Evolutionary conservation across 2,888 invertebrate genomes (phyloP), one percentile per base, ranked within the genome.

Genomic region (Creontiades dilutus): DNA sequence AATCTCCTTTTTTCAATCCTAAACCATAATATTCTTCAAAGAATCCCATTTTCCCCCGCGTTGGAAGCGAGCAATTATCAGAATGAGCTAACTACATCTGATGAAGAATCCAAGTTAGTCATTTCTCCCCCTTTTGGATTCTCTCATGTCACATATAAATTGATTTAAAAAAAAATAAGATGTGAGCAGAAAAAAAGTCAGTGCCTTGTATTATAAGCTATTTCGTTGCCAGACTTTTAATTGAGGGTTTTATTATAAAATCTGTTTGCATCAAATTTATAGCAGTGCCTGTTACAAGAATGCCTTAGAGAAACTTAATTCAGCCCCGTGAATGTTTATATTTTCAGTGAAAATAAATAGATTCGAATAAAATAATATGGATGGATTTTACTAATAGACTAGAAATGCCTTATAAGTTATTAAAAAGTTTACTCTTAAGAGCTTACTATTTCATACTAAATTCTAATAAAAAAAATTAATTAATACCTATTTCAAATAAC

Each of bases 141-240:
- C 82, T 82, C 19, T 28, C 52, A 46, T 7, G 37, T 46, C 37
- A n/a, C n/a, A 23, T 27, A 11, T 27, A 68, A 68, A 37, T 37
- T 23, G 68, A 23, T 52, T 48, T 48, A 61, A 19, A 61, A 19
- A 23, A 13, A 48, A 68, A 87, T 23, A n/a, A 47, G 52, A 61
- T 28, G 46, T 57, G 57, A 61, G 86, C 86, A 61, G 47, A 27
- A 86, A 57, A 37, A 86, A 61, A 61, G 86, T 86, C 86, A 86
- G 90, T 90, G 90, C 90, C 90, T 90, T 90, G 88, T 90, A 89
- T 48, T 48, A 81, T 90, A 90, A 90, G 90, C 90, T 88, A 81
- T 52, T 82, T 82, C 81, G 48, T 46, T 48, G 12, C 68, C 68
- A 46, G 46, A 78, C 19, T 75, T 75, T 28, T 12, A 2, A 37